Evolutionary conservation across 2,797 vertebrate genomes (phyloP).

Genomic region (Anguilla megastoma): DNA sequence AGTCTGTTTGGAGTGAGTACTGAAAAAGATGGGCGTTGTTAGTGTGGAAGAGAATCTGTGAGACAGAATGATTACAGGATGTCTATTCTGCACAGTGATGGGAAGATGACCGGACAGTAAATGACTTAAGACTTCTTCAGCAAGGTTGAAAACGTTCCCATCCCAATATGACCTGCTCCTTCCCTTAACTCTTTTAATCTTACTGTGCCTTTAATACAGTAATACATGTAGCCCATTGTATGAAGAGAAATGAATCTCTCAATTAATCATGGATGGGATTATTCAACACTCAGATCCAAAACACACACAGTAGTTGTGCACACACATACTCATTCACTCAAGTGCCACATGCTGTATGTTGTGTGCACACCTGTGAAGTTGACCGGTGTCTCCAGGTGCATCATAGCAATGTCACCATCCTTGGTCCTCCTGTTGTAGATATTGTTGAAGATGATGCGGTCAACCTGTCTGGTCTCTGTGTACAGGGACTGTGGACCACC

Average conservation of each 20-base stretch:
- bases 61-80: not conserved
- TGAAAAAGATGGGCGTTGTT: not conserved
- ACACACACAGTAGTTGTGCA: not conserved
- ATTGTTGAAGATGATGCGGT: slow-evolving; percentile 79
- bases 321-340: not conserved
- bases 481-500: slow-evolving; percentile 58
- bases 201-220: not conserved
- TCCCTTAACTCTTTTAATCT: not conserved
- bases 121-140: not conserved
- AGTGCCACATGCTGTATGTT: not conserved
- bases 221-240: not conserved
- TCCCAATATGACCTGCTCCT: not conserved
- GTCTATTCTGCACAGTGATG: not conserved
- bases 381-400: slow-evolving; percentile 80
- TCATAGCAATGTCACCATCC: slow-evolving; percentile 83
- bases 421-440: slow-evolving; percentile 79
- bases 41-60: not conserved
- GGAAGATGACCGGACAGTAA: not conserved
- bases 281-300: not conserved
- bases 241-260: not conserved
- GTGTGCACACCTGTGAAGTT: slow-evolving; percentile 77
- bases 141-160: not conserved
- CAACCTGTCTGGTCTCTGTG: slow-evolving; percentile 62
- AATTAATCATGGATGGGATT: not conserved
- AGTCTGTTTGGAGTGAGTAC: not conserved